Percentiles rank a stretch among this genome's conserved stretches.
Conservation (phyloP, 2,113 vertebrate species). For the Connochaetes taurinus region DNA sequence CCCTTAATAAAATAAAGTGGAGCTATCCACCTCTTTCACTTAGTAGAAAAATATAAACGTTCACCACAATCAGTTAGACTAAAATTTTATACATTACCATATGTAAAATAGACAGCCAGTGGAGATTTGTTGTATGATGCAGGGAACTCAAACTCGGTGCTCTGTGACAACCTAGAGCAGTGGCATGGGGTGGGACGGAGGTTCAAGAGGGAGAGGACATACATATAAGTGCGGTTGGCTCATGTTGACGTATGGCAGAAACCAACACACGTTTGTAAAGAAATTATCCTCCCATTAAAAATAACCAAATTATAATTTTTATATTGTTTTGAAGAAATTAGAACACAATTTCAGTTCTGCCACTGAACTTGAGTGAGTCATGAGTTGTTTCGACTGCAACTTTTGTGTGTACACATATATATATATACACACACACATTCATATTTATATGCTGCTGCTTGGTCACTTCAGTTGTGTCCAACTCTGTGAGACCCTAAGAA, state of each 20-base stretch:
- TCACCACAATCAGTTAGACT: not conserved
- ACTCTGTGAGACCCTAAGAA: not conserved
- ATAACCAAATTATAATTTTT: not conserved
- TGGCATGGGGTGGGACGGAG: not conserved
- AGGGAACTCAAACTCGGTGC: not conserved
- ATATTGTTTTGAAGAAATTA: not conserved
- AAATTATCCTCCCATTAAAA: not conserved
- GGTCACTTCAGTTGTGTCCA: not conserved
- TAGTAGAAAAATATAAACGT: not conserved
- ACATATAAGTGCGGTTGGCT: not conserved
- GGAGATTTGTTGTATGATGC: not conserved
- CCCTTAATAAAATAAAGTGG: not conserved
- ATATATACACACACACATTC: no score
- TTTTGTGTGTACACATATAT: fast-evolving
- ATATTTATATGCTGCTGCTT: no score
- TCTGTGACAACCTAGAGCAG: not conserved
- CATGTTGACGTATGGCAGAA: not conserved
- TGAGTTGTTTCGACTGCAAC: not conserved
- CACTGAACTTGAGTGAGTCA: not conserved
- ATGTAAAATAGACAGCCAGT: not conserved
- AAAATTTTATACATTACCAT: not conserved
- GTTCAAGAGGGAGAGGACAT: not conserved
- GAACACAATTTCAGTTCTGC: not conserved
- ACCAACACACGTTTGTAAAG: not conserved
- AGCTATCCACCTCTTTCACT: not conserved